Evolutionary conservation across 2,113 vertebrate genomes (phyloP), one percentile per base, ranked within the genome.

Genomic region (Ictidomys tridecemlineatus): DNA sequence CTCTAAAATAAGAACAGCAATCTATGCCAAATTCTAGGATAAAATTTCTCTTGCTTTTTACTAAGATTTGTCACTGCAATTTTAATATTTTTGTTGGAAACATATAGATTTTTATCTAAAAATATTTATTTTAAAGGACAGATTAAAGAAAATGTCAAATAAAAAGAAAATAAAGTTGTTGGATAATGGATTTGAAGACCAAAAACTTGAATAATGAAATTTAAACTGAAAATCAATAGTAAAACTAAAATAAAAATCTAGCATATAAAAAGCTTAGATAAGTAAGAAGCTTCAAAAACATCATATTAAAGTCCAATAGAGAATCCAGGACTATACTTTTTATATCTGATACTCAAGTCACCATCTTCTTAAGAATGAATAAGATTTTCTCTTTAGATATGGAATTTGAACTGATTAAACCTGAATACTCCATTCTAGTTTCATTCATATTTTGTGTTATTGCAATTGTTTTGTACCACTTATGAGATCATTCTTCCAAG

Each of bases 201-300:
- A 51, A 80, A 90, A 56, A n/a, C 8, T 26, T 24, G 8, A 86
- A 93, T 45, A 53, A 78, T 73, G 8, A 85, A 89, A 53, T 39
- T 14, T 10, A 69, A 58, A 28, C 24, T 58, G 53, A 78, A 93
- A 42, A 28, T 90, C n/a, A n/a, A 86, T 0, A 48, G 24, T 10
- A 86, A 92, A 94, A 76, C 32, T 48, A 56, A 82, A 86, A 39
- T 69, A 77, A 80, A 74, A 94, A 67, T 17, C 13, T 61, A 48
- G 8, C 24, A 16, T 24, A 42, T 16, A 42, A 69, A 85, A 86
- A 12, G 65, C 8, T 61, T 42, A 69, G 67, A 34, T 69, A 87
- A 58, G 10, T 45, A 48, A 76, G 32, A 48, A 39, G 37, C 20
- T 42, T 24, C n/a, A 70, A 76, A 22, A 8, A 6, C 34, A 83